Evolutionary conservation across 1,140 invertebrate species (phyloP), one percentile per base, ranked within the genome.

Genomic region (Drosophila nigrodunni): DNA sequence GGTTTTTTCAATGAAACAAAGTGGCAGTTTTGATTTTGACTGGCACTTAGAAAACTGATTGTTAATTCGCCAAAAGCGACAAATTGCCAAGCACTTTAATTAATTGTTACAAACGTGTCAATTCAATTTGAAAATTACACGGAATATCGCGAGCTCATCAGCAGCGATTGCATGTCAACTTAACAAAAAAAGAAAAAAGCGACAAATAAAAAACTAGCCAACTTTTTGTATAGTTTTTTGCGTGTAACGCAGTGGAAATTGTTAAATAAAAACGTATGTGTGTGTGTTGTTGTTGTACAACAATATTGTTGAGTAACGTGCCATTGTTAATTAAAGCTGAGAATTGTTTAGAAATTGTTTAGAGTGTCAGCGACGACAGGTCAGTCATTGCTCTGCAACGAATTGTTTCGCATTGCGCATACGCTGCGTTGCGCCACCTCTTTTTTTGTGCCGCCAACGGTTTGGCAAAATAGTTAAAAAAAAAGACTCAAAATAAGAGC

Each of bases 11-110:
- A 2, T 41, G 11, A 11, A 11, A 41, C 39, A 11, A 35, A 41
- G 57, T 57, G 64, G 60, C 68, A 57, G 49, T 15, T 55, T 30
- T 44, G 55, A 60, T 35, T 59, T 52, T 52, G 11, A 58, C 9
- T 50, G 55, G 21, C 21, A 50, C 25, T 30, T 49, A 41, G 11
- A 25, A 59, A 10, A 46, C 50, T 47, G 49, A 57, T 37, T 37
- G 61, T 35, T 44, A 39, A 68, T 41, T 82, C 39, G 71, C 39
- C 66, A 82, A 69, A 43, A 58, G 77, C 18, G 66, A 83, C 72
- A 70, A 83, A 80, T 83, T 74, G 81, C 58, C 68, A 77, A 83
- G 65, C 57, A 69, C 73, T 80, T 68, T 54, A 76, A 62, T 62
- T 55, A 71, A 57, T 61, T 60, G 64, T 82, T 74, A 78, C 74